A percentile compares a stretch with the other conserved stretches of the same genome.
Evolutionary conservation across 2,113 vertebrate genomes (phyloP).

Genomic region (Hoplias malabaricus): DNA sequence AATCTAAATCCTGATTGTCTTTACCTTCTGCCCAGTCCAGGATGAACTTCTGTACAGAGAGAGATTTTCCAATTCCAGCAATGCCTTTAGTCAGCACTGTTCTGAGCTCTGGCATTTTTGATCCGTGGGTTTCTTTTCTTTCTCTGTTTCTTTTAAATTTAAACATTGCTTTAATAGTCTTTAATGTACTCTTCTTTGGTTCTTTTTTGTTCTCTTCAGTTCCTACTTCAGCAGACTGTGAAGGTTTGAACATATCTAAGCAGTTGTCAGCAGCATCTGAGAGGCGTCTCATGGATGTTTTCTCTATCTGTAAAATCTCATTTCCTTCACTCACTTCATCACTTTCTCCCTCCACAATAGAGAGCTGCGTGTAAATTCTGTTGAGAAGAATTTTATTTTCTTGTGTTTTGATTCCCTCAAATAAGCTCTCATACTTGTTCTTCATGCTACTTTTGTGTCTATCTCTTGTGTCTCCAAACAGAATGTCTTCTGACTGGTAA

Average conservation of each 20-base stretch:
- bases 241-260: background rate
- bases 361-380: background rate
- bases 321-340: background rate
- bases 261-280: background rate
- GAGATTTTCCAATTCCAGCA: background rate
- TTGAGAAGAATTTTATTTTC: background rate
- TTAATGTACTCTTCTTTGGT: background rate
- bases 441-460: background rate
- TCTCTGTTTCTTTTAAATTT: background rate
- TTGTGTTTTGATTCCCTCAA: background rate
- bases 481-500: background rate
- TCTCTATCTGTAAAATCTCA: background rate
- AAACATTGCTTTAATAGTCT: background rate
- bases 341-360: background rate
- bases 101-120: background rate
- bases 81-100: background rate
- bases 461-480: background rate
- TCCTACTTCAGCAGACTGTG: background rate
- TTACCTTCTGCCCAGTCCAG: background rate
- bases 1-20: background rate
- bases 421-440: background rate
- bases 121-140: background rate
- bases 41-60: background rate
- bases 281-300: background rate
- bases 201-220: background rate